These are phyloP conservation scores for Dasypolia templi DNA, from an alignment of 2,888 invertebrate species.

Conservation along the genomic window DNA sequence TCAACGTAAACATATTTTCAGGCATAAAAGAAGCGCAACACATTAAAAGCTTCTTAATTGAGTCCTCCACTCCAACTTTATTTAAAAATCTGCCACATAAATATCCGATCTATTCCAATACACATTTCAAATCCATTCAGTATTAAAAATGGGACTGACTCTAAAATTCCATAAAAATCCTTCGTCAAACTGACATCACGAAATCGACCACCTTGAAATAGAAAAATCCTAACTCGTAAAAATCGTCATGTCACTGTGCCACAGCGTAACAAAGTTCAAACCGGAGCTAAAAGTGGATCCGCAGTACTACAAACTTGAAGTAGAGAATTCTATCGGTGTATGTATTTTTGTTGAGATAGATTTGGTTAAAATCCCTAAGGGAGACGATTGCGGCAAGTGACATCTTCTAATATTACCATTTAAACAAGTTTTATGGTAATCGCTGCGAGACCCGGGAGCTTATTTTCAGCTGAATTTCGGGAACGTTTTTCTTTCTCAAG, in stretches of 20 bases:
- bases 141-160: conserved; percentile 55
- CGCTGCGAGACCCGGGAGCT: conserved; percentile 82
- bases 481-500: conserved; percentile 84
- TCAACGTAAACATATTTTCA: not conserved
- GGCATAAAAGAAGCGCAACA: too few relatives aligned
- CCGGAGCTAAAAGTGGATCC: not conserved
- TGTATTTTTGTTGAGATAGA: conserved; percentile 73
- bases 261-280: conserved; percentile 50
- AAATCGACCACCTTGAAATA: conserved; percentile 77
- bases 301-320: conserved; percentile 59
- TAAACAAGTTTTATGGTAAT: conserved; percentile 91
- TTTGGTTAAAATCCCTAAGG: conserved; percentile 76
- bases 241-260: conserved; percentile 67
- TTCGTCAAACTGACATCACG: conserved; percentile 64
- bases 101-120: conserved; percentile 19
- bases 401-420: conserved; percentile 90
- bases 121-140: conserved; percentile 44
- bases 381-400: conserved; percentile 84
- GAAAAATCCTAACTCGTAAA: conserved; percentile 73
- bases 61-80: not conserved
- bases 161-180: conserved; percentile 68
- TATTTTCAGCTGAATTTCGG: conserved; percentile 87
- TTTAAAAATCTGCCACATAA: conserved; percentile 3
- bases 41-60: not conserved
- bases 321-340: conserved; percentile 39